Evolutionary conservation across 2,888 invertebrate species (phyloP).

Genomic region (Liodrosophila aerea): DNA sequence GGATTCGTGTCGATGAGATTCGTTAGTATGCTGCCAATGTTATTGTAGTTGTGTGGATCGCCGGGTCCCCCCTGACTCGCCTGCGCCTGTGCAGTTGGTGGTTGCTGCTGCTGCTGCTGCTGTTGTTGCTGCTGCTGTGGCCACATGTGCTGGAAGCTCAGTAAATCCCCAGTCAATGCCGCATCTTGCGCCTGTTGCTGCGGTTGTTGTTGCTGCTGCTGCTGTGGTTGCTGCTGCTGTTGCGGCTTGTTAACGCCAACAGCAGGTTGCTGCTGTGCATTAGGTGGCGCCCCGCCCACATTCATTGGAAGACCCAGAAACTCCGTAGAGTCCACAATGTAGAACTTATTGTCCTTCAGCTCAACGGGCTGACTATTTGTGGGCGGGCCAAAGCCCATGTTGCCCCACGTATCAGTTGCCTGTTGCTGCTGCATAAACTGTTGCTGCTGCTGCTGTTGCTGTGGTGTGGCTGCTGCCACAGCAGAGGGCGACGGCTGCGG

Average conservation of each 20-base stretch:
- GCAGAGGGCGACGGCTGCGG: conserved; percentile 72
- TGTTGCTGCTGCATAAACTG: conserved; percentile 67
- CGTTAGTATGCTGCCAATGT: conserved; percentile 82
- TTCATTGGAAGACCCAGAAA: conserved; percentile 82
- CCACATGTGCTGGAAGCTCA: conserved; percentile 82
- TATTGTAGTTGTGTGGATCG: conserved; percentile 81
- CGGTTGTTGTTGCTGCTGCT: conserved; percentile 69
- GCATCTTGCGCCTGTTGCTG: conserved; percentile 77
- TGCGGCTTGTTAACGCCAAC: conserved; percentile 44
- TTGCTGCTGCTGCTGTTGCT: conserved; percentile 43
- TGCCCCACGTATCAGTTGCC: conserved; percentile 62
- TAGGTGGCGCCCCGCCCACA: conserved; percentile 61
- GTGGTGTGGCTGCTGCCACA: conserved; percentile 27
- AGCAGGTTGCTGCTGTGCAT: conserved; percentile 41
- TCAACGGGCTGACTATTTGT: conserved; percentile 66
- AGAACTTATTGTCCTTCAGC: conserved; percentile 80
- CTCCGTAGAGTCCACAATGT: conserved; percentile 81
- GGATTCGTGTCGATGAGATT: conserved; percentile 82
- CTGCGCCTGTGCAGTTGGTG: conserved; percentile 48
- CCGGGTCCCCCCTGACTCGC: conserved; percentile 51
- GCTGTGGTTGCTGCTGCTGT: conserved; percentile 64
- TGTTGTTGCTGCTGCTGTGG: conserved; percentile 76
- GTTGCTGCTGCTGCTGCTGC: conserved; percentile 59
- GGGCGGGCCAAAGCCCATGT: conserved; percentile 62
- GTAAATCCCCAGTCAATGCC: conserved; percentile 74